Conservation (phyloP, 2,113 vertebrate species). For the Apeltes quadracus region DNA sequence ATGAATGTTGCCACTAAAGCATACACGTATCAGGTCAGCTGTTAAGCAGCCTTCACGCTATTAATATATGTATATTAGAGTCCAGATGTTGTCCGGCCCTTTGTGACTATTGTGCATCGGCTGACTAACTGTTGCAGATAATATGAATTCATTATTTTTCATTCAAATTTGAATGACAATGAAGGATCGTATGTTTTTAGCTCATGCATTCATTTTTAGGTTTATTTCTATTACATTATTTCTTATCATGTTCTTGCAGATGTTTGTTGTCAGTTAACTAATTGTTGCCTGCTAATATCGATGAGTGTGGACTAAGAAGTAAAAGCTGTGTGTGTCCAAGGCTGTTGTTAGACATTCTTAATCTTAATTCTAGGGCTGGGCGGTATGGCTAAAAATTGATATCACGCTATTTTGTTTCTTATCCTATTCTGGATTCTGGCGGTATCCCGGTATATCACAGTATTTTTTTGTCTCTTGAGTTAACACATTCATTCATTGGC, state of each 20-base stretch:
- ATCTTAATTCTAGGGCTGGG: too few relatives aligned
- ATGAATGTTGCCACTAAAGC: neutral
- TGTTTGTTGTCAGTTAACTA: neutral
- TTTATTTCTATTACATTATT: neutral
- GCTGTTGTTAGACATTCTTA: neutral
- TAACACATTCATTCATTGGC: too few relatives aligned
- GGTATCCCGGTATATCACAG: too few relatives aligned
- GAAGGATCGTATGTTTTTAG: neutral
- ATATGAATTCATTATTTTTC: neutral
- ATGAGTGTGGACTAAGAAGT: neutral
- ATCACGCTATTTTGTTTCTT: too few relatives aligned
- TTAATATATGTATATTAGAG: neutral
- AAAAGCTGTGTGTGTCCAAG: neutral
- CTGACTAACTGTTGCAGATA: neutral
- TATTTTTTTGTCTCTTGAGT: too few relatives aligned
- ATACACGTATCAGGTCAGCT: neutral
- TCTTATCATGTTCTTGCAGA: neutral
- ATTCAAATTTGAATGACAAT: constrained; percentile 1
- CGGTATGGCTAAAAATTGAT: too few relatives aligned
- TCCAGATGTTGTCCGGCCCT: neutral
- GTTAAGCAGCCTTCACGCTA: neutral
- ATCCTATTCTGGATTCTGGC: too few relatives aligned
- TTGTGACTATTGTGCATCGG: neutral
- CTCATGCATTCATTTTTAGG: neutral
- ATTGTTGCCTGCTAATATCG: neutral